Evolutionary conservation across 2,113 vertebrate genomes (phyloP).

Genomic region (Lutjanus erythropterus): DNA sequence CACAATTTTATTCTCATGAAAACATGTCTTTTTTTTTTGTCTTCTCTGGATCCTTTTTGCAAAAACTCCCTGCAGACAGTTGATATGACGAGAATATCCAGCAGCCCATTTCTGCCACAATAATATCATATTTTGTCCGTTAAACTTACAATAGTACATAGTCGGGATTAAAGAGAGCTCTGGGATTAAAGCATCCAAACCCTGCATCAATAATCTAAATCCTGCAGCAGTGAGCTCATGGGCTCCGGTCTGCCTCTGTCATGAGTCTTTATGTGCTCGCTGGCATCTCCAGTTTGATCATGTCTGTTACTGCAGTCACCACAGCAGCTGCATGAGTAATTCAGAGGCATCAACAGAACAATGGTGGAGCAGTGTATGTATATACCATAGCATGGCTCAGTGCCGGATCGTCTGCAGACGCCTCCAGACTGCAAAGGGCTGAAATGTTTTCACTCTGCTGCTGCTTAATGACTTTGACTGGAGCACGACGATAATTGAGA

Average conservation of each 20-base stretch:
- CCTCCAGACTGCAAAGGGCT: slow-evolving; percentile 49
- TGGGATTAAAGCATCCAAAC: slow-evolving; percentile 38
- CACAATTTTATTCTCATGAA: neutral
- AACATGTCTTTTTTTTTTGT: neutral
- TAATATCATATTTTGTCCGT: neutral
- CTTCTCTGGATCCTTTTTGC: neutral
- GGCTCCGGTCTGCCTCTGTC: slow-evolving; percentile 6
- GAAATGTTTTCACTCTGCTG: slow-evolving; percentile 20
- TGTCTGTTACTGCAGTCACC: slow-evolving; percentile 46
- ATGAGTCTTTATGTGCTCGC: slow-evolving; percentile 17
- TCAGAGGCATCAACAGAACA: slow-evolving; percentile 17
- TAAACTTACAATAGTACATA: neutral
- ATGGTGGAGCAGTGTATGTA: neutral
- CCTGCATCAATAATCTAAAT: slow-evolving; percentile 48
- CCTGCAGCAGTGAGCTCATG: slow-evolving; percentile 27
- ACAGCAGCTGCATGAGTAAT: slow-evolving; percentile 37
- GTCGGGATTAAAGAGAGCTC: neutral
- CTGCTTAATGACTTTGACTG: slow-evolving; percentile 46
- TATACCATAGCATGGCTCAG: neutral
- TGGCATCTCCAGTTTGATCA: slow-evolving; percentile 35
- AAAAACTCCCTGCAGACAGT: neutral
- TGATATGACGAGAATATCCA: neutral
- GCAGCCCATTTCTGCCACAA: neutral
- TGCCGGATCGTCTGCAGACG: slow-evolving; percentile 9
- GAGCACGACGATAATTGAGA: slow-evolving; percentile 46